Percentiles rank a stretch among this genome's conserved stretches.
Conservation (phyloP, 2,888 invertebrate genomes). For the Lobophora halterata region DNA sequence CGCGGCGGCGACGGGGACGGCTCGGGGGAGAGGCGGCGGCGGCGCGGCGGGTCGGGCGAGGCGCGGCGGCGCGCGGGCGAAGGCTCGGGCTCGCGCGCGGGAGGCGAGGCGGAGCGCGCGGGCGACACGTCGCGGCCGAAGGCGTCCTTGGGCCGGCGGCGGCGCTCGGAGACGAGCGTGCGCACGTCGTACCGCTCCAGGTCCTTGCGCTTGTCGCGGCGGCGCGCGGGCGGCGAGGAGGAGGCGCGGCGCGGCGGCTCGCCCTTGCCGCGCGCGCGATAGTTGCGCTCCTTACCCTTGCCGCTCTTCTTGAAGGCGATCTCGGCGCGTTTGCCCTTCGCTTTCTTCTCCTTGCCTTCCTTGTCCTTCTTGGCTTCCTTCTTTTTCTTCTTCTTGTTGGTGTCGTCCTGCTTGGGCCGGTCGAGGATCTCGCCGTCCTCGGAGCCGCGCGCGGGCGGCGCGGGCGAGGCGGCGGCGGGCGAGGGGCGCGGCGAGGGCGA, state of each 20-base stretch:
- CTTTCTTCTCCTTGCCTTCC: constrained; percentile 59
- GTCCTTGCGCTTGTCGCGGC: constrained; percentile 85
- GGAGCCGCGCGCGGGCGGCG: constrained; percentile 63
- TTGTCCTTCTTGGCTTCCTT: constrained; percentile 62
- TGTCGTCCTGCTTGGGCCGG: constrained; percentile 48
- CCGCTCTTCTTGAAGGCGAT: constrained; percentile 90
- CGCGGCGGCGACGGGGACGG: constrained; percentile 32
- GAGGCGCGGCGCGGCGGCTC: constrained; percentile 43
- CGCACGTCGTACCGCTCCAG: constrained; percentile 92
- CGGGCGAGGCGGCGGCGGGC: constrained; percentile 48
- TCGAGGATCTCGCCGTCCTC: constrained; percentile 47
- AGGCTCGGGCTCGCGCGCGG: constrained; percentile 9
- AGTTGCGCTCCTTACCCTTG: constrained; percentile 84
- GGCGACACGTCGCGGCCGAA: constrained; percentile 88
- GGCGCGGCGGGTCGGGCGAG: constrained; percentile 27
- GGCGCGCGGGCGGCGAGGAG: constrained; percentile 44
- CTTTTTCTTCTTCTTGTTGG: constrained; percentile 73
- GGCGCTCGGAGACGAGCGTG: constrained; percentile 86
- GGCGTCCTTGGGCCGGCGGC: constrained; percentile 85
- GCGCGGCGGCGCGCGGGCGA: constrained; percentile 18
- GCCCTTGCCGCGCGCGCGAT: constrained; percentile 82
- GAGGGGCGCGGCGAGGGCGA: constrained; percentile 67
- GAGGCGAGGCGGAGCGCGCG: constrained; percentile 30
- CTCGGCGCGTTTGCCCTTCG: constrained; percentile 60
- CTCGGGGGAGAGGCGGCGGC: constrained; percentile 33